These are phyloP conservation scores for Lypha dubia DNA, from an alignment of 2,888 invertebrate genomes.

Conservation along the genomic window DNA sequence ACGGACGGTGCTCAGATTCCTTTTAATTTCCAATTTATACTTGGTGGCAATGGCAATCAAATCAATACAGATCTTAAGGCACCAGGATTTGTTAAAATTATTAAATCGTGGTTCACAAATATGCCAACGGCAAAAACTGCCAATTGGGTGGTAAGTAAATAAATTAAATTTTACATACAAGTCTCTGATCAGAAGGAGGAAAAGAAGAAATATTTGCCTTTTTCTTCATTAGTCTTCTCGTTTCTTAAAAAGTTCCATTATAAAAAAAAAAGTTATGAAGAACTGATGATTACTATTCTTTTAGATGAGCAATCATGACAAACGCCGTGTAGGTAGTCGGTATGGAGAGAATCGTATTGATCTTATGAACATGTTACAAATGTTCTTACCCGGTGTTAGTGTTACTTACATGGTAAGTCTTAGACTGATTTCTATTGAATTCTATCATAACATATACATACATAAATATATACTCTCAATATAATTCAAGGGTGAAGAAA, in stretches of 20 bases:
- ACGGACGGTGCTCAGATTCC: constrained; percentile 85
- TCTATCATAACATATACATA: too few relatives aligned
- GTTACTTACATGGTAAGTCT: constrained; percentile 85
- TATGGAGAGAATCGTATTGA: constrained; percentile 88
- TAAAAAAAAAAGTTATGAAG: too few relatives aligned
- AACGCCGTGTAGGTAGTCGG: constrained; percentile 86
- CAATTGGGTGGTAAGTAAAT: constrained; percentile 87
- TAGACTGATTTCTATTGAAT: not conserved
- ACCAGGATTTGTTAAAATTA: constrained; percentile 83
- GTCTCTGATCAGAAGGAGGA: not conserved
- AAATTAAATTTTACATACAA: too few relatives aligned
- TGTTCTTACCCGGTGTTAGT: constrained; percentile 87
- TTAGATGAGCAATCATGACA: constrained; percentile 89
- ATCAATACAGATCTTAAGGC: constrained; percentile 81
- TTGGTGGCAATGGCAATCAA: constrained; percentile 84
- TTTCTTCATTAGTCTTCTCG: too few relatives aligned
- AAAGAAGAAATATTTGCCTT: too few relatives aligned
- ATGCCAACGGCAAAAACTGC: constrained; percentile 85
- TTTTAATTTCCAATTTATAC: constrained; percentile 87
- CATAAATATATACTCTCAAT: too few relatives aligned
- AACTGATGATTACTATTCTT: constrained; percentile 16
- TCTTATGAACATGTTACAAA: constrained; percentile 89
- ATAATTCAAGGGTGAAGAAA: constrained; percentile 84
- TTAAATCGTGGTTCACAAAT: constrained; percentile 85
- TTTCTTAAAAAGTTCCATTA: too few relatives aligned